Evolutionary conservation across 2,797 vertebrate species (phyloP), one percentile per base, ranked within the genome.

Genomic region (Cuculus canorus): DNA sequence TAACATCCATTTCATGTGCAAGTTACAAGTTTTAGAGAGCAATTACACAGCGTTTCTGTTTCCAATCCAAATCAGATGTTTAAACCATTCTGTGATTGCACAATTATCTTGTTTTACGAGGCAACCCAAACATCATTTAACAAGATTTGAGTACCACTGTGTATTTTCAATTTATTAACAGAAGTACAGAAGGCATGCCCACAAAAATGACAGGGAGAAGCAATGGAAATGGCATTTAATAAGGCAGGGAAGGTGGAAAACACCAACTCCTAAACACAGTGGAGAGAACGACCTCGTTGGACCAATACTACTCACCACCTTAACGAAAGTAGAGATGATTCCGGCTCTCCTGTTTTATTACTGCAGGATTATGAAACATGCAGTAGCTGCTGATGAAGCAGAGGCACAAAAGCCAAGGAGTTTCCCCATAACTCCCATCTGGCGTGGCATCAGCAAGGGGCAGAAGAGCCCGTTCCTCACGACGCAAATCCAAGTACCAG

Each of bases 11-110:
- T 96, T 88, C 60, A 3, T 81, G 80, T 66, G 84, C 30, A 39
- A 92, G 88, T 91, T 96, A 92, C 83, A 96, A 97, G 86, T 96
- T 95, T 93, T 81, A 92, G 93, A 93, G 80, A 95, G 89, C 92
- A 92, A 95, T 92, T 97, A 93, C 70, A 27, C 37, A 90, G 68
- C 52, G 50, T 93, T 97, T 90, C 96, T 96, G 92, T 95, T 96
- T 70, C 76, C 92, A 76, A 97, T 86, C 78, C 94, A 95, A 97
- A 93, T 96, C 94, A 95, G 84, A 96, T 95, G 86, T 95, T 97
- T 96, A 96, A 97, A 94, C 89, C 61, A 77, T 82, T 87, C 90
- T 64, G 86, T 94, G 95, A 96, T 94, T 94, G 82, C 64, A 86
- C 86, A 96, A 96, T 96, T 96, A 84, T 69, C 97, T 93, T 94